These are phyloP conservation scores for Microplitis demolitor DNA, from an alignment of 1,140 invertebrate species.

Conservation along the genomic window DNA sequence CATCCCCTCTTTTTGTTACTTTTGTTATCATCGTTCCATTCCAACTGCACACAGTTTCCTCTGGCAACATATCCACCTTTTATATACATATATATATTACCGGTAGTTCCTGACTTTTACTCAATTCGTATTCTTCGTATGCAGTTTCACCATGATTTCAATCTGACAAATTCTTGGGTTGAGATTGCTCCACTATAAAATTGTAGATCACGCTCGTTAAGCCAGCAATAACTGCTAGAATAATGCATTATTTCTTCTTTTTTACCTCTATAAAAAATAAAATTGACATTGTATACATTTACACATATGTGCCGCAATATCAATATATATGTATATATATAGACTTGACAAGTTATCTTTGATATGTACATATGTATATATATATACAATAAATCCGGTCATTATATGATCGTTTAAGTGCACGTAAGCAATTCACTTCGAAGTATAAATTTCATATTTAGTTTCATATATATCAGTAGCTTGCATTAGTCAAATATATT, in stretches of 20 bases:
- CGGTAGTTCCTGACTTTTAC: neutral
- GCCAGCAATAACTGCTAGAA: neutral
- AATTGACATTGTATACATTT: too few relatives aligned
- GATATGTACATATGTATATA: neutral
- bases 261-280: neutral
- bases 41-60: neutral
- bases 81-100: neutral
- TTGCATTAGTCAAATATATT: too few relatives aligned
- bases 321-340: too few relatives aligned
- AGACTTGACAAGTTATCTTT: neutral
- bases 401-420: constrained; percentile 1
- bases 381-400: constrained; percentile 13
- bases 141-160: constrained; percentile 29
- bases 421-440: neutral
- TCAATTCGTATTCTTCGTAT: constrained; percentile 39
- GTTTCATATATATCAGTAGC: too few relatives aligned
- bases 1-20: neutral
- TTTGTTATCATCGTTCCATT: neutral
- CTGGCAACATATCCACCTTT: neutral
- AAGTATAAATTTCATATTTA: too few relatives aligned
- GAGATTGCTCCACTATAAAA: constrained; percentile 39
- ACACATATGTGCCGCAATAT: too few relatives aligned
- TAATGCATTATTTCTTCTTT: neutral
- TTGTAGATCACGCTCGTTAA: constrained; percentile 36
- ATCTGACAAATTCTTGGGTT: constrained; percentile 40